Conservation (phyloP, 2,888 invertebrate genomes). For the Seira sanloemensis region DNA sequence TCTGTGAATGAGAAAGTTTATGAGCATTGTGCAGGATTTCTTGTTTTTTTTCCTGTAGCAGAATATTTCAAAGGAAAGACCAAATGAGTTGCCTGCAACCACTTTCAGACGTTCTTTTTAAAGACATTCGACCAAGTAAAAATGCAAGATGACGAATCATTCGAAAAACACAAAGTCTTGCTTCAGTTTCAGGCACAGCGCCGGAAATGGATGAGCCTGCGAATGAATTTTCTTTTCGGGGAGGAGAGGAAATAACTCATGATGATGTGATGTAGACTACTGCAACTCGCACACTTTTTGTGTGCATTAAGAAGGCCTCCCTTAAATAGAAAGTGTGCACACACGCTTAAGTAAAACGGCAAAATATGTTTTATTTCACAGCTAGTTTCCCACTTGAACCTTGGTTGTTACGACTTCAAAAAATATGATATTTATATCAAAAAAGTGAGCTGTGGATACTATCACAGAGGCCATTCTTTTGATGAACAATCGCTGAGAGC, state of each 20-base stretch:
- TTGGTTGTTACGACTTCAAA: neutral
- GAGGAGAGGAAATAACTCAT: neutral
- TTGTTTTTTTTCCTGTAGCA: too few relatives aligned
- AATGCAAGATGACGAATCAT: neutral
- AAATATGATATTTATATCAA: neutral
- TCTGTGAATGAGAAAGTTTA: too few relatives aligned
- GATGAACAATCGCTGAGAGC: neutral
- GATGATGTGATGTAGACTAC: neutral
- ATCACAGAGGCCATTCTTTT: neutral
- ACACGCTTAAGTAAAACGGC: neutral
- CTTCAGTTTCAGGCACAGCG: constrained; percentile 9
- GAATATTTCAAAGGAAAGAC: too few relatives aligned
- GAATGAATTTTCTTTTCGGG: neutral
- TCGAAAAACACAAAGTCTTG: too few relatives aligned
- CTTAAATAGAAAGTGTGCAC: neutral
- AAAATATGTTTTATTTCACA: constrained; percentile 11
- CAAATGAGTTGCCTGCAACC: too few relatives aligned
- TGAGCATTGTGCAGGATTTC: too few relatives aligned
- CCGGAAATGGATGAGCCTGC: neutral
- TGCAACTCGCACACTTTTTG: neutral
- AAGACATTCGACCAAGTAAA: neutral
- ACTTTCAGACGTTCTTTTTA: too few relatives aligned
- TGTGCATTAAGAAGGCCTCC: too few relatives aligned
- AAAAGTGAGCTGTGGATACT: neutral
- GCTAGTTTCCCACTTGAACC: neutral